Percentiles rank a stretch among this genome's conserved stretches.
Conservation (phyloP, 2,797 vertebrate species). For the Garrulus glandarius region DNA sequence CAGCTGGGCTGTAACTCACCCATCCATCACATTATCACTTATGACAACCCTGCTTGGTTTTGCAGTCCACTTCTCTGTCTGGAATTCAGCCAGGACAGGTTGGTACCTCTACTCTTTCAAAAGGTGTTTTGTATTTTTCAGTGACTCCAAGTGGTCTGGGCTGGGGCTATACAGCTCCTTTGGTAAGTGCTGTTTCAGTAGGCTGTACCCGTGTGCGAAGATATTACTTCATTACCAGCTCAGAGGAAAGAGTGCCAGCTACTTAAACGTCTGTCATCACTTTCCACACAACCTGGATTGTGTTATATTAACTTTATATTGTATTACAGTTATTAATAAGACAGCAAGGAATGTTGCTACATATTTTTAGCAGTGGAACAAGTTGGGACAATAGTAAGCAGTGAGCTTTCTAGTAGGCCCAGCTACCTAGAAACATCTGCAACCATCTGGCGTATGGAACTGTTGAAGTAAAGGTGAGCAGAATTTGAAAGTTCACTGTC, state of each 20-base stretch:
- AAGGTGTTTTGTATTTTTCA: background rate
- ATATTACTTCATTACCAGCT: background rate
- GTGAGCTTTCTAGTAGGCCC: background rate
- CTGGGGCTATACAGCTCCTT: background rate
- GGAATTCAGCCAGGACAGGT: background rate
- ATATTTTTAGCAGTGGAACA: slow-evolving; percentile 33
- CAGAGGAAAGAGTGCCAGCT: background rate
- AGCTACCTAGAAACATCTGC: slow-evolving; percentile 29
- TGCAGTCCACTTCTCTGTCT: background rate
- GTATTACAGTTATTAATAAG: slow-evolving; percentile 44
- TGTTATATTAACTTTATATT: slow-evolving; percentile 31
- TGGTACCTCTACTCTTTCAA: background rate
- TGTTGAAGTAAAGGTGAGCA: background rate
- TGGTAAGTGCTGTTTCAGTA: background rate
- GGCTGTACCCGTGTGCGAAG: background rate
- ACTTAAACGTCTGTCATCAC: background rate
- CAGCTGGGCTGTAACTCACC: fast-evolving
- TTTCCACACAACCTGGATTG: slow-evolving; percentile 24
- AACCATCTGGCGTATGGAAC: background rate
- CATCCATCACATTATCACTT: background rate
- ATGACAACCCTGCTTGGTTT: background rate
- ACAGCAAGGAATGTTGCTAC: slow-evolving; percentile 30
- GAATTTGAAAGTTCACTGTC: background rate
- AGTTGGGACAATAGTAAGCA: background rate
- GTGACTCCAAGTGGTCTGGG: background rate